Evolutionary conservation across 2,113 vertebrate species (phyloP), one percentile per base, ranked within the genome.

Genomic region (Cynoglossus semilaevis): DNA sequence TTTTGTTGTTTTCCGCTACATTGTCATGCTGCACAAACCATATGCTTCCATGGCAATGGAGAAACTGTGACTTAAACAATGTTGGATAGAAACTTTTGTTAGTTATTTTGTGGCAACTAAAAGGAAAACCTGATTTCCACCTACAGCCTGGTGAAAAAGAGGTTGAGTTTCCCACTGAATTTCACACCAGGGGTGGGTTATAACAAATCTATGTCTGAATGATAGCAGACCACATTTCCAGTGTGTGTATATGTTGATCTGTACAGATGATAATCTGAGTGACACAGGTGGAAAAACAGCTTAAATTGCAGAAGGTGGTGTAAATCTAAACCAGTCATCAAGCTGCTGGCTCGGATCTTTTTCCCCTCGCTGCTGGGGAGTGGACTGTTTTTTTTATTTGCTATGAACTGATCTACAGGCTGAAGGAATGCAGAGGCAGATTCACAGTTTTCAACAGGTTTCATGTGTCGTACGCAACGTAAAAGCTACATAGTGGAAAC

Each of bases 311-410:
- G 19, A 45, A 1, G 8, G 8, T 42, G 8, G 40, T 61, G 70
- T 72, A 76, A 77, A 67, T 72, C 18, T 53, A 79, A 67, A 76
- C 76, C 72, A 18, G 22, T 9, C 44, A 42, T 54, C 62, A 52
- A 11, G 43, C 16, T 29, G 44, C 41, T 64, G 64, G 4, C 13
- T 70, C 9, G 1, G 18, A 15, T 63, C 19, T 62, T 59, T 67
- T 63, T 63, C 44, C 45, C 13, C 10, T 58, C 14, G 22, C 41
- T 16, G n/a, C 19, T 12, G 12, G 29, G 61, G n/a, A 15, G 2
- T 5, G 2, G 6, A 47, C 22, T n/a, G n/a, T n/a, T n/a, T n/a
- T n/a, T n/a, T n/a, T n/a, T n/a, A 16, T 49, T 68, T 8, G 9
- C 46, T 50, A 61, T 9, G 11, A 42, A 41, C 18, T 0, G 9